These are phyloP conservation scores for Psilopogon haemacephalus DNA, from an alignment of 2,113 vertebrate species.

Conservation along the genomic window DNA sequence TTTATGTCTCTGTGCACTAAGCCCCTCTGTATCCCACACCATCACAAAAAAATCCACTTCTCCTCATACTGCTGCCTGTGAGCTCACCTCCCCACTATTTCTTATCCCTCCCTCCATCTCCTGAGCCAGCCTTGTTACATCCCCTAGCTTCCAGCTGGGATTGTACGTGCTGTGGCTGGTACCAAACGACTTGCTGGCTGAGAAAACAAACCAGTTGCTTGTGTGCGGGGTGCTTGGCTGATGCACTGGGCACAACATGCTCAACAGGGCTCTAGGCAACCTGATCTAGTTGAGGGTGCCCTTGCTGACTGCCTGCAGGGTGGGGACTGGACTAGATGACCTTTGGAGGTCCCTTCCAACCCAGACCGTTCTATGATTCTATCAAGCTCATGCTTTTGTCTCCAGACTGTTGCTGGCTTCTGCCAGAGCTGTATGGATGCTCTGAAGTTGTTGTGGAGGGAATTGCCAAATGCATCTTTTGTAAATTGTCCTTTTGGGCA, in stretches of 20 bases:
- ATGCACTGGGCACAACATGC: fast-evolving
- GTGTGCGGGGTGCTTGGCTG: background rate
- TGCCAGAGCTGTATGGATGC: background rate
- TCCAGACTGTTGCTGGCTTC: background rate
- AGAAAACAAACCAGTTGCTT: background rate
- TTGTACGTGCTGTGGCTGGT: background rate
- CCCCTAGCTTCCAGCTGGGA: slow-evolving; percentile 5
- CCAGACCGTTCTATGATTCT: background rate
- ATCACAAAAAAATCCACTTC: background rate
- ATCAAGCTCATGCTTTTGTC: background rate
- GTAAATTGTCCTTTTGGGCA: background rate
- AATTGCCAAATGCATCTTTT: background rate
- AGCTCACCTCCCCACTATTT: slow-evolving; percentile 11
- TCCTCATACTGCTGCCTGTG: background rate
- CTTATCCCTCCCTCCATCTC: background rate
- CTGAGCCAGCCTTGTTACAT: background rate
- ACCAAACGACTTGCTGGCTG: background rate
- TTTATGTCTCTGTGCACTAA: background rate
- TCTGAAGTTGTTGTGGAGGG: background rate
- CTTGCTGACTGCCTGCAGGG: too few species aligned
- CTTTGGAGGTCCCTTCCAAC: too few species aligned
- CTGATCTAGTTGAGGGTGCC: too few species aligned
- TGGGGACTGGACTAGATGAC: too few species aligned
- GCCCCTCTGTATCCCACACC: background rate
- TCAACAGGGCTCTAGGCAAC: too few species aligned